Base-by-base conservation (phyloP, 2,113 vertebrate species). In the Oriolus oriolus region DNA sequence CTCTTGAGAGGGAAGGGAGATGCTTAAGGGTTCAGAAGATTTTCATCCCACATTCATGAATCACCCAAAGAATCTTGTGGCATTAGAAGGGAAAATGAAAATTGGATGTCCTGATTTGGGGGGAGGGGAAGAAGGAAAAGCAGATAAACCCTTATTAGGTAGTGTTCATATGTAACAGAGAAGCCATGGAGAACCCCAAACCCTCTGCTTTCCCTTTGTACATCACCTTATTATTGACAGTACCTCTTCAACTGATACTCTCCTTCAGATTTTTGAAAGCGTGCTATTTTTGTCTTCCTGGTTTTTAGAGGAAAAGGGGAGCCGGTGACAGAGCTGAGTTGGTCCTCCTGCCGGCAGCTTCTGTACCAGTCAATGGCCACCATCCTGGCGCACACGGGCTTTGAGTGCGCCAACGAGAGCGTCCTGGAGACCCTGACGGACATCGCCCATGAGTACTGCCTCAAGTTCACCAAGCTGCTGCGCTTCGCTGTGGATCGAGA, bases 331-430 rank as follows among this genome's bases (percentile, higher is more conserved):
- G 99, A 99, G 95, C 98, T 99, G 96, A 99, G 98, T 71, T 99
- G 99, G 99, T 98, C 98, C 7, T 99, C 99, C 49, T 99, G 99
- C 96, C 98, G 99, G 47, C 99, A 99, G 96, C 99, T 99, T 18
- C 98, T 99, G 42, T 99, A 99, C 98, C 99, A 99, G 97, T 99
- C 99, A 0, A 98, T 99, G 69, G 99, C 99, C 95, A 99, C 99
- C 14, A 98, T 99, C 83, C 97, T 99, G 96, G 99, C 99, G 8
- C 99, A 99, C 2, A 98, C 99, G 1, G 99, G 99, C 82, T 99
- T 99, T 10, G 99, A 99, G 91, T 98, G 97, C 2, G 99, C 99
- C 63, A 99, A 99, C 24, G 99, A 99, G 96, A 99, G 99, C 2
- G 99, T 99, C 35, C 97, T 99, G 95, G 99, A 99, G 97, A 99